A percentile compares a stretch with the other conserved stretches of the same genome.
Evolutionary conservation across 2,113 vertebrate genomes (phyloP).

Genomic region (Pteropus alecto): DNA sequence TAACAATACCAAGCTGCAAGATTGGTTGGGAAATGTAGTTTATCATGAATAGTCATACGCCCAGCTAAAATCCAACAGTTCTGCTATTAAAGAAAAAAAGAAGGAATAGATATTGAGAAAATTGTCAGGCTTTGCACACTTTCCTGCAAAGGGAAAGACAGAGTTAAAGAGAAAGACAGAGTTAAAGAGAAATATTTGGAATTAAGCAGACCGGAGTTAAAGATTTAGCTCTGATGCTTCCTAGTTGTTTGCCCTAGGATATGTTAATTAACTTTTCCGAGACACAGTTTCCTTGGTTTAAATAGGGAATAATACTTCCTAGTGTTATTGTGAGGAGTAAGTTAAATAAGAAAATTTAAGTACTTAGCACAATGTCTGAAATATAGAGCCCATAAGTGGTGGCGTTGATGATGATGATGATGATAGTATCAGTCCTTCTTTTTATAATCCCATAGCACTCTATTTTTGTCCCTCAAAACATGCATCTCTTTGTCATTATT

Average conservation of each 20-base stretch:
- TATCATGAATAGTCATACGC: background rate
- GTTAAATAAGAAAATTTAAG: background rate
- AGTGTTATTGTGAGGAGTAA: background rate
- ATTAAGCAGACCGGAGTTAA: conserved; percentile 7
- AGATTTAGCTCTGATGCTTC: background rate
- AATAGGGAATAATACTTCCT: background rate
- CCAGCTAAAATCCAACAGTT: background rate
- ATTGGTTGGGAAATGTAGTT: too few species aligned
- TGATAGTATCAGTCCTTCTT: background rate
- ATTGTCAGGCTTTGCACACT: background rate
- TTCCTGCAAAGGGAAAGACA: background rate
- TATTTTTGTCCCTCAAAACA: background rate
- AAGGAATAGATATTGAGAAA: background rate
- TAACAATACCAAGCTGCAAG: background rate
- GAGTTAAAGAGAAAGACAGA: background rate
- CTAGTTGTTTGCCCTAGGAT: background rate
- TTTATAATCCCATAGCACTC: background rate
- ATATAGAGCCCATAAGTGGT: background rate
- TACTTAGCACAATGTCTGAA: background rate
- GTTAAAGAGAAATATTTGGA: background rate
- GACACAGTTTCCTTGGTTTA: background rate
- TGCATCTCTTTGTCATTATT: background rate
- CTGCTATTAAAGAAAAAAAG: background rate
- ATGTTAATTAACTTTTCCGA: conserved; percentile 1
- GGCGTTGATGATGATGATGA: background rate